Evolutionary conservation across 2,113 vertebrate genomes (phyloP), one percentile per base, ranked within the genome.

Genomic region (Uria lomvia): DNA sequence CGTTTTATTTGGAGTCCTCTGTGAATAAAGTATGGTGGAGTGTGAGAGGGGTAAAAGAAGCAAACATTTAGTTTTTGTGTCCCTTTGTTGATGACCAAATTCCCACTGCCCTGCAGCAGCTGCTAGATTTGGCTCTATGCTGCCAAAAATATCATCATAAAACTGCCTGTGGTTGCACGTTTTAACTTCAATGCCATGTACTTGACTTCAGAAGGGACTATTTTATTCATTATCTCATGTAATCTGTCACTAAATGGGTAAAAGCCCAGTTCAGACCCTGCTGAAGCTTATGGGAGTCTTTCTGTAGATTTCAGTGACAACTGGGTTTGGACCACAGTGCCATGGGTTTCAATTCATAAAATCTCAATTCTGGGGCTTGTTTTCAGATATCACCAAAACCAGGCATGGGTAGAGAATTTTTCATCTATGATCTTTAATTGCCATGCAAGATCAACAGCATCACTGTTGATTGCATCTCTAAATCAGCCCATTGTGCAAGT

Each of bases 91-190:
- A 65, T 81, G 60, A 74, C 70, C 87, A 52, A 94, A 91, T 91
- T 90, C 70, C 63, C 77, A 45, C 15, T 91, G 58, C 32, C 70
- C 21, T 86, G 36, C 36, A 90, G 66, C 77, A 91, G 58, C 88
- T 94, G 65, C 73, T 95, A 62, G 40, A 66, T 89, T 95, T 87
- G 77, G 52, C 65, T 60, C 43, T 63, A 11, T 66, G 32, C 67
- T 92, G 81, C 55, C 74, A 82, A 79, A 93, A 80, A 75, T 68
- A 60, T 79, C n/a, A n/a, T 88, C 53, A 73, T 62, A 90, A 96
- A 95, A 40, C 29, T 89, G 52, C 49, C 49, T 76, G 68, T 88
- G 47, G 27, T 58, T 79, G 63, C 42, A 40, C 29, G 36, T 42
- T 92, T 96, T 72, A 81, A 77, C 90, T 95, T 96, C 36, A 66